Base-by-base conservation (phyloP, 2,888 invertebrate species). In the Cantharis lateralis region DNA sequence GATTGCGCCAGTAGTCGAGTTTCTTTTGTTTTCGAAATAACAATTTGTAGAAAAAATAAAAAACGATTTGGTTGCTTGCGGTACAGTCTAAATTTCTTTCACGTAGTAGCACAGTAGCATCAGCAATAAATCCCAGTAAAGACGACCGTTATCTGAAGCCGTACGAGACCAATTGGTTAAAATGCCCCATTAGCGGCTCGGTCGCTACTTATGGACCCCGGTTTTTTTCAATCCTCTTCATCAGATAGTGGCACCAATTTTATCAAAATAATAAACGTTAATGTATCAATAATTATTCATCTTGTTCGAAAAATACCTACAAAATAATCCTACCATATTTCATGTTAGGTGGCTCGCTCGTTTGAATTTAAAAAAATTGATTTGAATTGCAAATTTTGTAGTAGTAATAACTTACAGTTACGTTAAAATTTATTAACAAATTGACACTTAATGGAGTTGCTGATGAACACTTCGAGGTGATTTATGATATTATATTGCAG, bases 121-220 rank as follows among this genome's bases (percentile, higher is more conserved):
- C 80, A 78, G 81, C 77, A 80, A 82, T 82, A 82, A 82, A 82
- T 82, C 81, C 74, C 76, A 77, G 75, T 75, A 78, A 81, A 82
- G 80, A 82, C 80, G 76, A 75, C 74, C 81, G 81, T 82, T 82
- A 82, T 82, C 82, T 82, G 77, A 75, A 77, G 71, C 81, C 79
- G 81, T 82, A 80, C 79, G 81, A 81, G 81, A 82, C 82, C 82
- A 82, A 82, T 82, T 82, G 82, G 82, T 82, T 82, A 81, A 81
- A 81, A 81, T 82, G 81, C 80, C 80, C 82, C 82, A 82, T 82
- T 82, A 82, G 81, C 80, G 81, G 82, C 81, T 81, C 77, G 75
- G 79, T 78, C 73, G 82, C 80, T 81, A 80, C 82, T 79, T 79
- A 77, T 76, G 72, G 78, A 71, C 77, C n/a, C 72, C 74, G 74